These are phyloP conservation scores for Platypus cylindrus DNA, from an alignment of 2,888 invertebrate species.

Conservation along the genomic window DNA sequence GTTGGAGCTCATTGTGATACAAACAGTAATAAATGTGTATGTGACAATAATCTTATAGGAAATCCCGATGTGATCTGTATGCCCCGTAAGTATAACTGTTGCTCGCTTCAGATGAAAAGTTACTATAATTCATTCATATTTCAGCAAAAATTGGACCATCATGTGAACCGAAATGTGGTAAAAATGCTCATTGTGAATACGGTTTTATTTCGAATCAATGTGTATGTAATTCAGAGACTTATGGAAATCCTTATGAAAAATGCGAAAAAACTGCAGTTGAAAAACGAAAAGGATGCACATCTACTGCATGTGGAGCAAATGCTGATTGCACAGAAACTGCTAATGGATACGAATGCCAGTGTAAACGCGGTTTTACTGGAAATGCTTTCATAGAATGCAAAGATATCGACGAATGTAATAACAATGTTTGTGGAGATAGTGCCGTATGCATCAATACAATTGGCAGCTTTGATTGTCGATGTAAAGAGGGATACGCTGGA, in stretches of 20 bases:
- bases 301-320: slow-evolving; percentile 60
- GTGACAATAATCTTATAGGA: slow-evolving; percentile 77
- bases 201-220: slow-evolving; percentile 59
- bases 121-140: slow-evolving; percentile 24
- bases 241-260: slow-evolving; percentile 77
- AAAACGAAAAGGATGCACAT: slow-evolving; percentile 61
- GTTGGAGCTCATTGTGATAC: slow-evolving; percentile 78
- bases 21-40: slow-evolving; percentile 69
- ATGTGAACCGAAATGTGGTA: slow-evolving; percentile 69
- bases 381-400: slow-evolving; percentile 74
- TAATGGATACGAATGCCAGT: slow-evolving; percentile 66
- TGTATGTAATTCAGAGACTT: slow-evolving; percentile 70
- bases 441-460: slow-evolving; percentile 83
- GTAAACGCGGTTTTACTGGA: slow-evolving; percentile 71
- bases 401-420: slow-evolving; percentile 74
- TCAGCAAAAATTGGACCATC: slow-evolving; percentile 62
- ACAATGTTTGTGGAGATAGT: slow-evolving; percentile 69
- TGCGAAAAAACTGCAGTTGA: slow-evolving; percentile 60
- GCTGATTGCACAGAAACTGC: slow-evolving; percentile 68
- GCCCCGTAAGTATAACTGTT: slow-evolving; percentile 61
- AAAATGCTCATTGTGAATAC: slow-evolving; percentile 80
- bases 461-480: slow-evolving; percentile 81
- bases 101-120: not conserved
- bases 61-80: slow-evolving; percentile 82
- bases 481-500: slow-evolving; percentile 70